These are phyloP conservation scores for Hirtodrosophila confusa DNA, from an alignment of 2,888 invertebrate species.

Conservation along the genomic window DNA sequence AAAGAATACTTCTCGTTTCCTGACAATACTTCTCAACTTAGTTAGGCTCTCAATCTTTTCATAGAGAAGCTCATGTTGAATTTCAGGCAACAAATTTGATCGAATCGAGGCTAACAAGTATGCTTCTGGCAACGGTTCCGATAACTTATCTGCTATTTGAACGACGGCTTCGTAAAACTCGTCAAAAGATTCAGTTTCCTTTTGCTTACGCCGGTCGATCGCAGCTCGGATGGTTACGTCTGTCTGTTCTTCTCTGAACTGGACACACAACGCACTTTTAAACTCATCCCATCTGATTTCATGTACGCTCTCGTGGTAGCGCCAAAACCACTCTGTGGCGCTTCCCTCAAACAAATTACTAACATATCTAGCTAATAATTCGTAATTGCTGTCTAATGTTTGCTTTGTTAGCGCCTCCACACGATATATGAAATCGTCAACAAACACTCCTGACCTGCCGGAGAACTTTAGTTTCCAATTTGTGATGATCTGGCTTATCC, in stretches of 20 bases:
- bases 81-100: no score
- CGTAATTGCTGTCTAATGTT: neutral
- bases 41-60: no score
- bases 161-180: neutral
- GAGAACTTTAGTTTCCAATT: neutral
- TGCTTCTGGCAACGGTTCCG: no score
- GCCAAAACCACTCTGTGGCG: neutral
- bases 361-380: neutral
- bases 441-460: neutral
- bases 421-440: neutral
- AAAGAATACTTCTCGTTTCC: no score
- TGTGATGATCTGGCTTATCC: neutral
- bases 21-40: no score
- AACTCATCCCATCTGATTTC: no score
- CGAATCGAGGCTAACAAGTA: no score
- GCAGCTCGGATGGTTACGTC: neutral
- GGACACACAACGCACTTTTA: no score
- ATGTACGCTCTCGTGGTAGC: no score
- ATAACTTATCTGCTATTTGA: no score
- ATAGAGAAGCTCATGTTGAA: no score
- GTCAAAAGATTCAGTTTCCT: neutral
- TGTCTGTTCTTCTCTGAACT: neutral
- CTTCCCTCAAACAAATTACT: neutral
- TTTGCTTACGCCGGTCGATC: neutral
- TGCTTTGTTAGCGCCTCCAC: neutral